phyloP scores from a whole-genome alignment of 2,888 invertebrate species.

The Bembecia ichneumoniformis region DNA sequence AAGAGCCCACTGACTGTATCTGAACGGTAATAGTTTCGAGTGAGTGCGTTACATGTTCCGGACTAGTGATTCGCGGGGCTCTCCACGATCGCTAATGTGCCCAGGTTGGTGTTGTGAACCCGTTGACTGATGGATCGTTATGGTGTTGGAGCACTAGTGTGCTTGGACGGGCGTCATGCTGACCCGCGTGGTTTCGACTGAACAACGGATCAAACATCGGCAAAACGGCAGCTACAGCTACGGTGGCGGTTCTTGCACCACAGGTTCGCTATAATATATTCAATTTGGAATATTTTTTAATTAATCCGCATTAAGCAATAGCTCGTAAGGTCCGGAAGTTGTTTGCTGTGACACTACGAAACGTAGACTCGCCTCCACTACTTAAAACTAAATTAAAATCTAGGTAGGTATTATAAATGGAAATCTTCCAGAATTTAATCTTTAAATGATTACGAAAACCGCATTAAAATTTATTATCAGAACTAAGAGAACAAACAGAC shows the following conservation, averaged over 20 bases:
- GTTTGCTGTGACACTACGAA: no score
- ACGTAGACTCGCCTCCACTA: no score
- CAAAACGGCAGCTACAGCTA: conserved; percentile 61
- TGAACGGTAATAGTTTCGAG: conserved; percentile 49
- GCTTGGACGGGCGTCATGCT: conserved; percentile 50
- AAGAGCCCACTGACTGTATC: conserved; percentile 42
- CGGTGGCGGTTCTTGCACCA: conserved; percentile 52
- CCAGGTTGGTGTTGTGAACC: conserved; percentile 30
- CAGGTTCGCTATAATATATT: conserved; percentile 38
- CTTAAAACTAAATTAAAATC: no score
- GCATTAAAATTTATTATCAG: no score
- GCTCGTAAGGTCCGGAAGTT: no score
- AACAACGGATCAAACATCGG: conserved; percentile 35
- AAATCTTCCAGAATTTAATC: no score
- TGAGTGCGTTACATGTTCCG: conserved; percentile 56
- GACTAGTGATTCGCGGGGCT: conserved; percentile 45
- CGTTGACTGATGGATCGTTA: conserved; percentile 61
- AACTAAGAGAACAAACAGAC: no score
- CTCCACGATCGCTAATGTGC: conserved; percentile 42
- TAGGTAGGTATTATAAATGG: no score
- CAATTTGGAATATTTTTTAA: no score
- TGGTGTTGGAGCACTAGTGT: conserved; percentile 29
- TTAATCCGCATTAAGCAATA: no score
- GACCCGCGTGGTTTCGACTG: conserved; percentile 51
- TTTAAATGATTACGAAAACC: no score